phyloP scores from a whole-genome alignment of 1,140 invertebrate genomes.

The Cotesia glomerata region DNA sequence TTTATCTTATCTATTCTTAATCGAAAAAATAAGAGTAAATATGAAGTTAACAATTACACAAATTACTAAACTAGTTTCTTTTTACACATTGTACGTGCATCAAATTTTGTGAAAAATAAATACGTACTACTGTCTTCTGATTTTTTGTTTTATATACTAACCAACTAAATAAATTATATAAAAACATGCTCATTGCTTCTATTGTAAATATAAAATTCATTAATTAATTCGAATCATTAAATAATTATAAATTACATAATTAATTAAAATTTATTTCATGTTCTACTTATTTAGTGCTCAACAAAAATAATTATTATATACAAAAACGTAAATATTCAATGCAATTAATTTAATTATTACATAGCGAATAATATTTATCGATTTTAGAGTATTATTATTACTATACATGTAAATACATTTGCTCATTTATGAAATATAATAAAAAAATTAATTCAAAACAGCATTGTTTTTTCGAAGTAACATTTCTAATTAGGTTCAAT shows the following conservation, averaged over 20 bases:
- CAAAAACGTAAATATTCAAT: neutral
- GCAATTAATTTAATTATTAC: neutral
- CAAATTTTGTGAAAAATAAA: too few species aligned
- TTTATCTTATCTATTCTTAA: too few species aligned
- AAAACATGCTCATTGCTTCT: neutral
- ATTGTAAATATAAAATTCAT: neutral
- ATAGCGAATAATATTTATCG: neutral
- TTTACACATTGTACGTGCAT: too few species aligned
- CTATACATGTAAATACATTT: conserved; percentile 27
- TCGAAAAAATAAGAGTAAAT: too few species aligned
- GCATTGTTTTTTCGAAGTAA: too few species aligned
- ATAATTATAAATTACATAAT: neutral
- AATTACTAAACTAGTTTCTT: too few species aligned
- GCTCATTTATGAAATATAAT: conserved; percentile 20
- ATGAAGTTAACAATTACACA: too few species aligned
- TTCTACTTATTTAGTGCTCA: too few species aligned
- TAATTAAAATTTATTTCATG: neutral
- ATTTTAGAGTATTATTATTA: conserved; percentile 6
- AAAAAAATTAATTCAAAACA: conserved; percentile 8
- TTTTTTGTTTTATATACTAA: too few species aligned
- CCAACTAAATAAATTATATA: neutral
- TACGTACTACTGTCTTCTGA: too few species aligned
- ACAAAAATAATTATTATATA: neutral
- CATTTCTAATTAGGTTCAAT: too few species aligned
- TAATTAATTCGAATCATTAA: neutral